Evolutionary conservation across 1,140 invertebrate genomes (phyloP), one percentile per base, ranked within the genome.

Genomic region (Calliphora vicina): DNA sequence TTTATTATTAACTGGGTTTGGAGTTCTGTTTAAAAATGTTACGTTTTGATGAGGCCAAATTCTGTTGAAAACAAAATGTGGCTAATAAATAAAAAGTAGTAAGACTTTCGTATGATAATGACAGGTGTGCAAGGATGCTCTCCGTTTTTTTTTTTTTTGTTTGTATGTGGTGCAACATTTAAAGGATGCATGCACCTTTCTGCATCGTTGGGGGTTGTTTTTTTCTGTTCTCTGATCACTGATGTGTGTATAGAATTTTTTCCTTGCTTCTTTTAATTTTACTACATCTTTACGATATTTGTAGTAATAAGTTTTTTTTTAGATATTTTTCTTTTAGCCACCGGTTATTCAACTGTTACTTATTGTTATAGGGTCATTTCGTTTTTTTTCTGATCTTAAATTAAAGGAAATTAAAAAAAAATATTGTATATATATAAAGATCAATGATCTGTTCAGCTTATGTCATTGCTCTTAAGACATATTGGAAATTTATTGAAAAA

Each of bases 281-380:
- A 12, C 23, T 67, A 23, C 23, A 67, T 67, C 61, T 67, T 67
- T 1, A 67, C 23, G 61, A 67, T 67, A 6, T 57, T 57, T 57
- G n/a, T 20, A 8, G 20, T 67, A 25, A 67, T 10, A n/a, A 23
- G 2, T 67, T 67, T 67, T 20, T 67, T 67, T 57, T 10, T 15
- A 17, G 13, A 23, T 67, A 67, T n/a, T 8, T 17, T 61, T 61
- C 6, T 67, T 67, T 67, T 8, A 23, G 20, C 61, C 61, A 67
- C 61, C 61, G 61, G 61, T 67, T 67, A 67, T 67, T 67, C 61
- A 67, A 67, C 61, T 67, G 61, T 67, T 67, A 67, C 61, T 67
- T 67, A 25, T 25, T 67, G 2, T 20, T 23, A n/a, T 57, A 67
- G 61, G 61, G 61, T 67, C 61, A 67, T 67, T 67, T 0, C 5